Evolutionary conservation across 1,140 invertebrate genomes (phyloP).

Genomic region (Drosophila erecta): DNA sequence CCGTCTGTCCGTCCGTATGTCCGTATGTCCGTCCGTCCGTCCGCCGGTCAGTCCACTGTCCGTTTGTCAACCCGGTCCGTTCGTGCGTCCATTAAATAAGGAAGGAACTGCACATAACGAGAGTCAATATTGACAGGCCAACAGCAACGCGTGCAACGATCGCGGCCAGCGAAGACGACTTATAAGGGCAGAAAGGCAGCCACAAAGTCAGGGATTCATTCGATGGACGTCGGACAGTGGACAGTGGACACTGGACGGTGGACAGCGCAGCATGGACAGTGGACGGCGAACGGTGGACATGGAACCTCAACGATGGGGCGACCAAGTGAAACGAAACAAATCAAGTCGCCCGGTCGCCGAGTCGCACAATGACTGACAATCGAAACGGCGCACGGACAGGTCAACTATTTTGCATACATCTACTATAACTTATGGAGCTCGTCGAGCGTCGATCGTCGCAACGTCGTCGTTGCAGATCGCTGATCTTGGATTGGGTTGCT

Average conservation of each 20-base stretch:
- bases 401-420: slow-evolving; percentile 84
- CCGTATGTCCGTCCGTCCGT: slow-evolving; percentile 59
- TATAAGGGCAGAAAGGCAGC: slow-evolving; percentile 73
- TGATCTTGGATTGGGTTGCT: slow-evolving; percentile 49
- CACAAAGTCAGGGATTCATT: slow-evolving; percentile 49
- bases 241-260: slow-evolving; percentile 6
- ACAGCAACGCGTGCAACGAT: slow-evolving; percentile 74
- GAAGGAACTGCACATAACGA: slow-evolving; percentile 82
- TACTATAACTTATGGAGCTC: slow-evolving; percentile 78
- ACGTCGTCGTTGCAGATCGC: slow-evolving; percentile 50
- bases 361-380: slow-evolving; percentile 79
- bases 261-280: neutral
- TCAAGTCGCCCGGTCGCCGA: slow-evolving; percentile 69
- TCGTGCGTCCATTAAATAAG: slow-evolving; percentile 82
- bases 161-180: slow-evolving; percentile 55
- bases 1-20: slow-evolving; percentile 42
- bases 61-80: slow-evolving; percentile 66
- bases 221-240: slow-evolving; percentile 24
- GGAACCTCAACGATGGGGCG: slow-evolving; percentile 31
- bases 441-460: slow-evolving; percentile 54
- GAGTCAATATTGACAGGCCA: slow-evolving; percentile 80
- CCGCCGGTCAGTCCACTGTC: slow-evolving; percentile 49
- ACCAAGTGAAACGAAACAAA: slow-evolving; percentile 83
- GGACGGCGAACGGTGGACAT: slow-evolving; percentile 15
- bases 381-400: slow-evolving; percentile 78